Evolutionary conservation across 2,888 invertebrate species (phyloP), one percentile per base, ranked within the genome.

Genomic region (Rhagophthalmus giganteus): DNA sequence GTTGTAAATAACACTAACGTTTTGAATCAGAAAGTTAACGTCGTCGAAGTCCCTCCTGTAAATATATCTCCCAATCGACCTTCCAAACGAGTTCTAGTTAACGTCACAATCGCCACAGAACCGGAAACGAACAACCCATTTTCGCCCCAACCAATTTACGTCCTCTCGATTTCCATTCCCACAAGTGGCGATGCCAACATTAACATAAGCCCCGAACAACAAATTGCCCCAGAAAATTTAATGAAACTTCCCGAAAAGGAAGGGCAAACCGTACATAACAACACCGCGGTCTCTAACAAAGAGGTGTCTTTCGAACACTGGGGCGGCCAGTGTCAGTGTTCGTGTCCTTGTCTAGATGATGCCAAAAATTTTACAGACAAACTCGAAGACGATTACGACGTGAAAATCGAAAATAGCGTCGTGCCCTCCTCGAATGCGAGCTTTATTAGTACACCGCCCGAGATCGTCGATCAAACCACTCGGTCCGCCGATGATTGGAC

Each of bases 101-200:
- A 92, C 75, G 79, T 92, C 59, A 89, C 90, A 5, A 90, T 91
- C 66, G 84, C 87, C 52, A 85, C 88, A 30, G 88, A 88, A 65
- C 80, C 80, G 51, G 79, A 77, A 56, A 72, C 73, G 31, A 74
- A 76, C 42, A 76, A 74, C 59, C 71, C 75, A n/a, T 62, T 76
- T 20, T 72, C 76, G 54, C 78, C 81, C 64, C 83, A 83, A 66
- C 84, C 85, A 34, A 79, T 90, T 56, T 91, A 90, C 76, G 85
- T 89, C 25, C 77, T 91, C 61, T 90, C 91, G 65, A 84, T 91
- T 51, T 87, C 87, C 54, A 85, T 92, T 45, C 91, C 91, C 6
- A 85, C 85, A 41, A 77, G 80, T 61, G 79, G 78, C 24, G 77
- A 79, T 64, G 64, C 72, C 14, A 77, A 76, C 64, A 76, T 83